Base-by-base conservation (phyloP, 2,113 vertebrate species). In the Melanerpes aurifrons region DNA sequence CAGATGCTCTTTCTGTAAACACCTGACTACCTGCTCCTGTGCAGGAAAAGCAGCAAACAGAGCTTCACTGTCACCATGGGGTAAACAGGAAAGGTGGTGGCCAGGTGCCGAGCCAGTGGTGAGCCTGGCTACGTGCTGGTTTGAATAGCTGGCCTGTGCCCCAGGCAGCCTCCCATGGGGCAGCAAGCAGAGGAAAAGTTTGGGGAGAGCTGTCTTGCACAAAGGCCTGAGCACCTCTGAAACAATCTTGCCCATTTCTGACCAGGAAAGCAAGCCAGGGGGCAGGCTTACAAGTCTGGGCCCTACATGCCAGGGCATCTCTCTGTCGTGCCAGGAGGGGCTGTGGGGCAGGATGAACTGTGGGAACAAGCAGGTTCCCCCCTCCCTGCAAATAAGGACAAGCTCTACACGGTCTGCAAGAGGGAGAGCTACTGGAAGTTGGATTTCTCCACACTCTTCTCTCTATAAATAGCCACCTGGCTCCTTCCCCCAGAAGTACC, bases 81-180 rank as follows among this genome's bases (percentile, higher is more conserved):
- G 76, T 92, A 96, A 96, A 95, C 89, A 95, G 95, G 93, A 94
- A 92, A 96, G 91, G 84, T 66, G 74, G 89, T 95, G 94, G 89
- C 87, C 78, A 87, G 81, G 32, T 94, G 84, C 87, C 95, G 1
- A 2, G 87, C 77, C 82, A 85, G 81, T 16, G 20, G 48, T 2
- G 3, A 89, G 67, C 62, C 62, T 84, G 86, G 74, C 77, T 86
- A 47, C 11, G 15, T 82, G 91, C 91, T 53, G 53, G 47, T 67
- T 35, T 89, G 63, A 95, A 94, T 95, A 85, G 79, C 87, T 87
- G 67, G 74, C 78, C 87, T 89, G 54, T 84, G 84, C 45, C 47
- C 0, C 7, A 59, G 45, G n/a, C 37, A 64, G 73, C 73, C 53
- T 77, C 56, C 75, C 53, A 4, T 0, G 0, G 53, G 40, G 68